Evolutionary conservation across 2,113 vertebrate genomes (phyloP), one percentile per base, ranked within the genome.

Genomic region (Lutjanus erythropterus): DNA sequence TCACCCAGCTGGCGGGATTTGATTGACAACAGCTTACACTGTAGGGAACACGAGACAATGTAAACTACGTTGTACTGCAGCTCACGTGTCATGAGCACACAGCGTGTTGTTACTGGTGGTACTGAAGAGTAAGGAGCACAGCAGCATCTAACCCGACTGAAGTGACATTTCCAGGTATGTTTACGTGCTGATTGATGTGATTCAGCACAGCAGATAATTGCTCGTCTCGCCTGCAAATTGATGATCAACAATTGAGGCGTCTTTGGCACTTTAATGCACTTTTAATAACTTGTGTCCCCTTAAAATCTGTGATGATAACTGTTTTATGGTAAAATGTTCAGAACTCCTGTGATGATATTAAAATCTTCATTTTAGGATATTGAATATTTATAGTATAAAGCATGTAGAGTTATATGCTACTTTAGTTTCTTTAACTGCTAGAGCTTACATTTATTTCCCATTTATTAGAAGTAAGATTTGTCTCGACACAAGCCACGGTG

Each of bases 211-310:
- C 29, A 19, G 55, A 19, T 58, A 56, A 31, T 31, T 31, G 10
- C 15, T 9, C 4, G 2, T 59, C 31, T 6, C 2, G 31, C 31
- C 31, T 59, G 53, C 29, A 58, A 21, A 58, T 29, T 58, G 53
- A 56, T 3, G 14, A 23, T 25, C 12, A 58, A 11, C 2, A 33
- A 58, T 5, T 31, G 19, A 62, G 44, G 49, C 11, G 31, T 49
- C 67, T 69, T 37, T 79, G 71, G 69, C 74, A 72, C 19, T 62
- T 67, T 35, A n/a, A 44, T 60, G 27, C 53, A 47, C 11, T 41
- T 75, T 75, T 25, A 35, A 61, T 6, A 8, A 71, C 53, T 55
- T 23, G 1, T 42, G 15, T 72, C 35, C 35, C 12, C 39, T 56
- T 49, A 39, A 69, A 76, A 50, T 35, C n/a, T 33, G 27, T 31